A percentile compares a stretch with the other conserved stretches of the same genome.
Conservation (phyloP, 2,888 invertebrate species). For the Rapana venosa region DNA sequence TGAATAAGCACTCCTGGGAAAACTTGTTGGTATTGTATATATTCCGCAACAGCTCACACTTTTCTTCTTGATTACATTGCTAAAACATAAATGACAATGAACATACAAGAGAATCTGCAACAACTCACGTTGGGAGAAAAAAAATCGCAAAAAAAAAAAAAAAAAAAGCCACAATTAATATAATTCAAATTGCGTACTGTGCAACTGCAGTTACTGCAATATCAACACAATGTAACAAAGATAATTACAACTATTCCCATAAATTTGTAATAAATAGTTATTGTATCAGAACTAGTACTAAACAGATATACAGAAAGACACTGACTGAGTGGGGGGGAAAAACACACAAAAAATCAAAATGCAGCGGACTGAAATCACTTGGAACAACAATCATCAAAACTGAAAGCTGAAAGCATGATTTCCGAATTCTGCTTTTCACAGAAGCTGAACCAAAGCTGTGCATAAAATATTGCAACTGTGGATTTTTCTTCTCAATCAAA, state of each 20-base stretch:
- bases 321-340: background rate
- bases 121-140: no score
- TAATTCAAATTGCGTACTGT: background rate
- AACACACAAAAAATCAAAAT: background rate
- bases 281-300: background rate
- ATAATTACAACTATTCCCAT: background rate
- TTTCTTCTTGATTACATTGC: background rate
- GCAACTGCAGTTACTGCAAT: background rate
- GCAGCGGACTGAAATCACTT: no score
- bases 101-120: no score
- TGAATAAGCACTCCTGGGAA: no score
- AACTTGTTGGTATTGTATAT: no score
- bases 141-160: no score
- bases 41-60: background rate
- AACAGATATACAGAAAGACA: background rate
- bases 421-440: background rate
- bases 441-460: background rate
- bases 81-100: background rate
- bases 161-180: background rate
- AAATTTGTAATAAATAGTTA: constrained; percentile 12
- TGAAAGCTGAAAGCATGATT: background rate
- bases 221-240: background rate
- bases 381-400: no score
- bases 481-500: background rate
- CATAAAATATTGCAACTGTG: background rate